phyloP scores from a whole-genome alignment of 2,888 invertebrate genomes.

The Drosophila paramelanica region DNA sequence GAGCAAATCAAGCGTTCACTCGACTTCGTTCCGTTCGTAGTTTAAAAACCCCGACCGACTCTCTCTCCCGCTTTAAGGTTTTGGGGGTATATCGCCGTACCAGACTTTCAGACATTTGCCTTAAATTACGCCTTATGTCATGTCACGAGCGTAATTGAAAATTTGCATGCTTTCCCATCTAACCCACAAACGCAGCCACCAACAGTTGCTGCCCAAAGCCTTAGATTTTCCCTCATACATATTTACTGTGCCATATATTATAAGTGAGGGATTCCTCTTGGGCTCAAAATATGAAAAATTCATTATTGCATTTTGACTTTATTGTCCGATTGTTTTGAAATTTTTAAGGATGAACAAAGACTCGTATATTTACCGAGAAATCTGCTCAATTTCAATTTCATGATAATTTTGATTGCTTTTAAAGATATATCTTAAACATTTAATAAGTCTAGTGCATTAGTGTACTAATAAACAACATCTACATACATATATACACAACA shows the following conservation, averaged over 20 bases:
- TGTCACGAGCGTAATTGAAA: conserved; percentile 79
- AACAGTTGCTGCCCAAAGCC: conserved; percentile 7
- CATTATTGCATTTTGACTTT: too few relatives aligned
- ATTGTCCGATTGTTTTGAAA: too few relatives aligned
- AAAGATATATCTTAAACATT: too few relatives aligned
- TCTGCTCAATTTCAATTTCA: too few relatives aligned
- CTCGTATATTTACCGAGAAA: too few relatives aligned
- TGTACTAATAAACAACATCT: too few relatives aligned
- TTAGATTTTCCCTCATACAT: neutral
- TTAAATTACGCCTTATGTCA: conserved; percentile 81
- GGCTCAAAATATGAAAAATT: neutral
- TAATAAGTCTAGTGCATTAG: too few relatives aligned
- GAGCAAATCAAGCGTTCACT: conserved; percentile 72
- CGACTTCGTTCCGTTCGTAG: conserved; percentile 7
- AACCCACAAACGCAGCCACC: neutral
- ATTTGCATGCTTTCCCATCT: conserved; percentile 43
- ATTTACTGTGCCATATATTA: too few relatives aligned
- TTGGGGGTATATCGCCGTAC: neutral
- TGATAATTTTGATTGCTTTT: too few relatives aligned
- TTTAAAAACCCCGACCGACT: neutral
- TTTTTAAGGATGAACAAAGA: too few relatives aligned
- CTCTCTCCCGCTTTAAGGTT: conserved; percentile 1
- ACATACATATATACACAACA: too few relatives aligned
- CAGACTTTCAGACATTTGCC: conserved; percentile 54
- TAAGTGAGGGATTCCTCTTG: neutral